Evolutionary conservation across 2,113 vertebrate genomes (phyloP), one percentile per base, ranked within the genome.

Genomic region (Prochilodus magdalenae): DNA sequence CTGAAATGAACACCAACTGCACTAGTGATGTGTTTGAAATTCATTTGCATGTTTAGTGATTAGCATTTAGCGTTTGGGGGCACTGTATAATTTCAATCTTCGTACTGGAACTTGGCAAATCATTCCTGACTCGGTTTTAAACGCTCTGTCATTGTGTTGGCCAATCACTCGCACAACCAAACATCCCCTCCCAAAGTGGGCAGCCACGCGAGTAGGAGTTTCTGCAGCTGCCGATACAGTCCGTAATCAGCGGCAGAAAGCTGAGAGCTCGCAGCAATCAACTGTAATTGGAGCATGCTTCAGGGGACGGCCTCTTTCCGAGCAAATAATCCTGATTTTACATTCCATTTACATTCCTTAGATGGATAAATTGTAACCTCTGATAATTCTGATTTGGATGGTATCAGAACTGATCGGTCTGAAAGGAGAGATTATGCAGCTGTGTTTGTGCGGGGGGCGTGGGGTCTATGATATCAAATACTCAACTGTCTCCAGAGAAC

Each of bases 251-350:
- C 14, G 20, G 51, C 29, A 77, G 73, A 71, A 87, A 60, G 89
- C 83, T 77, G 76, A 63, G 86, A 83, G 84, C 89, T 80, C 77
- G 73, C 80, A 80, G 86, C 86, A 93, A 91, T 92, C 91, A 90
- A 86, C 14, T 12, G 53, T 89, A 89, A 91, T 92, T 89, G 81
- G 62, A 55, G 60, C 74, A 86, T 71, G 53, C 82, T 87, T 86
- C 79, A 57, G 26, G 24, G 69, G 79, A 83, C 82, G 22, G 57
- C 62, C 76, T 47, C 67, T 70, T 63, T 71, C 77, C 40, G 57
- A 27, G 40, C 73, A 72, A 70, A 84, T 75, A 81, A 77, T 78
- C 60, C 59, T 69, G 77, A 80, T 86, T 84, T 67, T 80, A 79
- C 73, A 73, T 83, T 86, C 76, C 67, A 86, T 89, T 90, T 83